Evolutionary conservation across 2,888 invertebrate species (phyloP).

Genomic region (Chrysolina haemoptera): DNA sequence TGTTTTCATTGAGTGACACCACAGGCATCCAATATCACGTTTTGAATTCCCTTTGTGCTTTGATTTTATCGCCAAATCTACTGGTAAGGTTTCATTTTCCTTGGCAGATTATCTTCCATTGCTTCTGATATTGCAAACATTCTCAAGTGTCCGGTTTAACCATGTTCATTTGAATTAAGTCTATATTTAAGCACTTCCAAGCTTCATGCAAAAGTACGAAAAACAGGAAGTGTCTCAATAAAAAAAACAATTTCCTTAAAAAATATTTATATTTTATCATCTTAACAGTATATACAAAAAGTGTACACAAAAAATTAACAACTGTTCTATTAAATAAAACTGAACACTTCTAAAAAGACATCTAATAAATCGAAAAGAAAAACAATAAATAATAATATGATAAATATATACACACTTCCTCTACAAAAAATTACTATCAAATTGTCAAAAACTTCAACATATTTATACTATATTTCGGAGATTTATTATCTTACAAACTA

Average conservation of each 20-base stretch:
- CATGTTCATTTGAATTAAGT: too few species aligned
- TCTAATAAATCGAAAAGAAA: slow-evolving; percentile 21
- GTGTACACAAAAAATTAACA: slow-evolving; percentile 49
- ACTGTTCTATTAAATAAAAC: slow-evolving; percentile 42
- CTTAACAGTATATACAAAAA: slow-evolving; percentile 53
- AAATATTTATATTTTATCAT: slow-evolving; percentile 25
- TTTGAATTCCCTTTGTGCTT: too few species aligned
- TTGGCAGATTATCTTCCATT: too few species aligned
- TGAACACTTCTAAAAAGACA: slow-evolving; percentile 35
- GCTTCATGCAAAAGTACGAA: too few species aligned
- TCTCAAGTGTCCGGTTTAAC: too few species aligned
- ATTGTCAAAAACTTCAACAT: slow-evolving; percentile 8
- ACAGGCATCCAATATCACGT: too few species aligned
- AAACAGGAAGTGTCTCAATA: too few species aligned
- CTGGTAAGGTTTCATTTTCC: too few species aligned
- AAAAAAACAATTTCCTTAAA: slow-evolving; percentile 13
- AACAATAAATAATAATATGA: slow-evolving; percentile 18
- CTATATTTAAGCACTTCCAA: too few species aligned
- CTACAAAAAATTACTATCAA: neutral
- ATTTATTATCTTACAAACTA: neutral
- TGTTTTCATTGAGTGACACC: too few species aligned
- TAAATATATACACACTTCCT: slow-evolving; percentile 10
- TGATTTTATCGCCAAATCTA: too few species aligned
- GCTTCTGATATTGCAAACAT: too few species aligned
- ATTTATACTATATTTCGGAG: neutral